These are phyloP conservation scores for Nanger granti DNA, from an alignment of 2,113 vertebrate species.

Conservation along the genomic window DNA sequence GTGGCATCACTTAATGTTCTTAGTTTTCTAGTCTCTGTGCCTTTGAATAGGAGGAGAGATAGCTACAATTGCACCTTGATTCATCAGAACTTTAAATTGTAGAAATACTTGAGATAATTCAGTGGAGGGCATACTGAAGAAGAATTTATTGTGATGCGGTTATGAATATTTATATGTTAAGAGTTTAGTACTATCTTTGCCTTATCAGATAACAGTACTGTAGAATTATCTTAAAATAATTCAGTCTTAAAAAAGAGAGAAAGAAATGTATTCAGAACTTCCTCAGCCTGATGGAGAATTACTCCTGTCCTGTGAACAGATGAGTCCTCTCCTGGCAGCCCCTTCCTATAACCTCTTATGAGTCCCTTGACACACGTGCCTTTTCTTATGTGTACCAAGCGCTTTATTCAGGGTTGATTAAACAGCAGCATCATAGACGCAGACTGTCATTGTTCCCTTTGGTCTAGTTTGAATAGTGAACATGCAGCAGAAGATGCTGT, in stretches of 20 bases:
- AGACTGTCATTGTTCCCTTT: conserved; percentile 20
- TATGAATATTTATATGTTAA: neutral
- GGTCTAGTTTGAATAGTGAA: conserved; percentile 42
- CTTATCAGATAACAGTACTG: neutral
- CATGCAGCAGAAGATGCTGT: neutral
- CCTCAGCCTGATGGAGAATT: neutral
- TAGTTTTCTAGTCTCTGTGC: neutral
- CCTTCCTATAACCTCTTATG: neutral
- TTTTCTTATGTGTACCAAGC: neutral
- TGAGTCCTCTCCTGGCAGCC: neutral
- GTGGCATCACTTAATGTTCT: neutral
- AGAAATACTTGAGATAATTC: neutral
- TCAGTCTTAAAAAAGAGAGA: neutral
- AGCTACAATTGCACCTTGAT: neutral
- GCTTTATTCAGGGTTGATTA: conserved; percentile 39
- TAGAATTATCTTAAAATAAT: neutral
- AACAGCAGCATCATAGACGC: conserved; percentile 3
- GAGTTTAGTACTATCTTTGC: neutral
- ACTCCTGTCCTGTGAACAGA: neutral
- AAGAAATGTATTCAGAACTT: neutral
- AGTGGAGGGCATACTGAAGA: neutral
- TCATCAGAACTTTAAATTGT: neutral
- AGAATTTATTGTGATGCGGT: neutral
- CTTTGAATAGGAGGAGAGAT: neutral
- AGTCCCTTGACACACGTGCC: neutral